A percentile compares a stretch with the other conserved stretches of the same genome.
Conservation (phyloP, 2,888 invertebrate species). For the Gasteruption jaculator region DNA sequence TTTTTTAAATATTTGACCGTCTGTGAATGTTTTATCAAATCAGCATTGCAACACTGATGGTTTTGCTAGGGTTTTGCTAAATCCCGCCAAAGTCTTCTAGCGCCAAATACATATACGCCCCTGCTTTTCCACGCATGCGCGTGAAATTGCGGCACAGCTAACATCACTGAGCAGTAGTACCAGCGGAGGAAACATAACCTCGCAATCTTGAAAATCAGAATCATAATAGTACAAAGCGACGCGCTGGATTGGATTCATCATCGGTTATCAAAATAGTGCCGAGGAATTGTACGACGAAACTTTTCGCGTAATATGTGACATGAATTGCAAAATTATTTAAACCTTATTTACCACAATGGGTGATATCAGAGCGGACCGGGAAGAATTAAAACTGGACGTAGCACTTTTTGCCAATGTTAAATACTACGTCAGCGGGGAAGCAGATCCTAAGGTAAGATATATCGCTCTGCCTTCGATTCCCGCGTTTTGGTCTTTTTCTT, state of each 20-base stretch:
- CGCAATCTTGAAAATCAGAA: conserved; percentile 27
- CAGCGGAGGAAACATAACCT: conserved; percentile 40
- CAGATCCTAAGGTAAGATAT: conserved; percentile 44
- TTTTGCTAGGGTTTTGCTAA: too few species aligned
- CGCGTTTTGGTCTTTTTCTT: too few species aligned
- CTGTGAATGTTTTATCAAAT: too few species aligned
- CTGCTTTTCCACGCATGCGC: too few species aligned
- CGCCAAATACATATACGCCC: too few species aligned
- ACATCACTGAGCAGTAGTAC: conserved; percentile 8
- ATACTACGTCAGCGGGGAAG: conserved; percentile 76
- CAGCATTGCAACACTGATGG: too few species aligned
- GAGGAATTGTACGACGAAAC: conserved; percentile 16
- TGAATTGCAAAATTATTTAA: conserved; percentile 14
- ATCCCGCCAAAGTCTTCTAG: too few species aligned
- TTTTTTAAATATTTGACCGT: too few species aligned
- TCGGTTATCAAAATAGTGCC: conserved; percentile 35
- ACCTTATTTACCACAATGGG: conserved; percentile 41
- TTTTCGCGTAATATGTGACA: conserved; percentile 25
- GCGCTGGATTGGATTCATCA: conserved; percentile 36
- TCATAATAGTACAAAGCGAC: conserved; percentile 47
- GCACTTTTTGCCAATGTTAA: conserved; percentile 78
- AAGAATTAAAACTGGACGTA: conserved; percentile 53
- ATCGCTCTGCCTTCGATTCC: too few species aligned
- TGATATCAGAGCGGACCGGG: conserved; percentile 50
- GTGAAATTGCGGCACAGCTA: not conserved